phyloP scores from a whole-genome alignment of 2,888 invertebrate species.

The Hydraecia micacea region DNA sequence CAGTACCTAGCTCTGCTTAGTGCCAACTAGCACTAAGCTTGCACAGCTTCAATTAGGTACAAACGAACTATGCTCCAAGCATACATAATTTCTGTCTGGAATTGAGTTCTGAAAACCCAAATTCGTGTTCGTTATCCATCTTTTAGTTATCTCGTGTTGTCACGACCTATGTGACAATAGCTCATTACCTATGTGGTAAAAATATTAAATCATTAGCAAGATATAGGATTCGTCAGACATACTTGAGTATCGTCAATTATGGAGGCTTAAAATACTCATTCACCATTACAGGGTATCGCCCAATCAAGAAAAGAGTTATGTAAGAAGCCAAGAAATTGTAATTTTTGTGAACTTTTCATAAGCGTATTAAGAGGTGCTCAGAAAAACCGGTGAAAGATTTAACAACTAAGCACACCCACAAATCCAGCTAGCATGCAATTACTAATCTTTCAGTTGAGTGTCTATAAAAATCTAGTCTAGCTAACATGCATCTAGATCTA shows the following conservation, averaged over 20 bases:
- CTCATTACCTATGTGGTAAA: not conserved
- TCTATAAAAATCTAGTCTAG: not conserved
- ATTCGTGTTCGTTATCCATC: not conserved
- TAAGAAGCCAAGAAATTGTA: not conserved
- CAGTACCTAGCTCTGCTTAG: not conserved
- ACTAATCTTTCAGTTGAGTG: not conserved
- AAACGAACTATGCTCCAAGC: not conserved
- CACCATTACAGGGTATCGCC: not conserved
- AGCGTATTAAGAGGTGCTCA: not conserved
- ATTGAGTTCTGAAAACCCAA: not conserved
- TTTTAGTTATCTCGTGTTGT: not conserved
- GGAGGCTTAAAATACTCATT: not conserved
- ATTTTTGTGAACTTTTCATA: not conserved
- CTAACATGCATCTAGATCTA: not conserved
- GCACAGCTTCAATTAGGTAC: not conserved
- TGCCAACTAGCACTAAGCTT: slow-evolving; percentile 2
- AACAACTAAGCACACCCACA: not conserved
- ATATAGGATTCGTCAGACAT: not conserved
- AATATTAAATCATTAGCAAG: not conserved
- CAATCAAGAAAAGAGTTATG: not conserved
- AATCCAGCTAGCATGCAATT: not conserved
- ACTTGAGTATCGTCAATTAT: not conserved
- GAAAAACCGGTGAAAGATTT: not conserved
- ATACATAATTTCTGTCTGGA: not conserved
- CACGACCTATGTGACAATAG: not conserved